Conservation (phyloP, 2,113 vertebrate species). For the Paradoxurus hermaphroditus region DNA sequence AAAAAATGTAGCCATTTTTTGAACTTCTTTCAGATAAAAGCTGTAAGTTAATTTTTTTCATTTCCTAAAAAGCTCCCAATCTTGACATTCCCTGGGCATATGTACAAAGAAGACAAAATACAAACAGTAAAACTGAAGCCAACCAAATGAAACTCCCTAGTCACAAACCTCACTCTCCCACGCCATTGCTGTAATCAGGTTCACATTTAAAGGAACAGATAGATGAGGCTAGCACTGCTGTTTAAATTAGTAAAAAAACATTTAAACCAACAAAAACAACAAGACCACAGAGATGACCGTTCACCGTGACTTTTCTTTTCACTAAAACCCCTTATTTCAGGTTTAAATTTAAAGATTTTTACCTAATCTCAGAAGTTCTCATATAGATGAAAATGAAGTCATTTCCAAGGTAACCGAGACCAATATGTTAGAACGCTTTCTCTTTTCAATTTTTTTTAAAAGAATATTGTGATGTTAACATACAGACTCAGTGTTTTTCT, state of each 20-base stretch:
- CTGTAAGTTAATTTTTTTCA: slow-evolving; percentile 49
- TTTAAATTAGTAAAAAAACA: background rate
- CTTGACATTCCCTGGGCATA: slow-evolving; percentile 58
- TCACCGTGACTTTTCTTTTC: background rate
- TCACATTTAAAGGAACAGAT: background rate
- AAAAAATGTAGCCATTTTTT: slow-evolving; percentile 41
- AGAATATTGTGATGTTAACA: background rate
- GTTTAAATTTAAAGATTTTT: background rate
- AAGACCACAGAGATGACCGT: background rate
- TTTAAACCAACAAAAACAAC: background rate
- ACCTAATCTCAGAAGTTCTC: background rate
- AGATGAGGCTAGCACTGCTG: background rate
- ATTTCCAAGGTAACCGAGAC: slow-evolving; percentile 3
- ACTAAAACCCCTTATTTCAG: background rate
- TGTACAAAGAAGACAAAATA: slow-evolving; percentile 48
- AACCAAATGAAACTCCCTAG: background rate
- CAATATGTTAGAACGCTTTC: background rate
- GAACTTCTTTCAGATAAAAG: slow-evolving; percentile 59
- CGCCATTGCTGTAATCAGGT: background rate
- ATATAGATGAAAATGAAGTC: background rate
- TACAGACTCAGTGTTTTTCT: background rate
- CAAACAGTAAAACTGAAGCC: slow-evolving; percentile 44
- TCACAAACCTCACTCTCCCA: background rate
- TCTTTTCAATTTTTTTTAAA: background rate
- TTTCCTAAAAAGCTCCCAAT: slow-evolving; percentile 61